These are phyloP conservation scores for Heliconius ismenius DNA, from an alignment of 2,888 invertebrate genomes.

Conservation along the genomic window DNA sequence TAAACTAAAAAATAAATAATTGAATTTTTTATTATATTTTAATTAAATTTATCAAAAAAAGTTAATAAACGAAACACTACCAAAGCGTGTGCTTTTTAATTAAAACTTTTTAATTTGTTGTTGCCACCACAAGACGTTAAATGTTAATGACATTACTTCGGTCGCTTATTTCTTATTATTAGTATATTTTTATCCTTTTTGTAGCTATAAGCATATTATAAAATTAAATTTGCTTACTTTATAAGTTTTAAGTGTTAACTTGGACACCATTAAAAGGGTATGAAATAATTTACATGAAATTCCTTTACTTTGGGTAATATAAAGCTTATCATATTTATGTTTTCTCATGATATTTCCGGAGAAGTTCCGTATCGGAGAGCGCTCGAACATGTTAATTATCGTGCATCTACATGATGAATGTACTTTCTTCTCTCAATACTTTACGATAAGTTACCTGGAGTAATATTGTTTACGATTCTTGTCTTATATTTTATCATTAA, in stretches of 20 bases:
- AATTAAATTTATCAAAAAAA: constrained; percentile 1
- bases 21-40: not conserved
- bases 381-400: constrained; percentile 40
- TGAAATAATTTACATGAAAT: not conserved
- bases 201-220: not conserved
- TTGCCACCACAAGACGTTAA: constrained; percentile 24
- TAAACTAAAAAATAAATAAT: not conserved
- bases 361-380: constrained; percentile 24
- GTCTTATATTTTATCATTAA: constrained; percentile 5
- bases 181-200: not conserved
- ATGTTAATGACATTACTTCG: constrained; percentile 30
- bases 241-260: not conserved
- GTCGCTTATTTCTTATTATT: constrained; percentile 18
- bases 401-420: constrained; percentile 40
- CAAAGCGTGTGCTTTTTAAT: constrained; percentile 36
- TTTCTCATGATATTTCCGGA: constrained; percentile 23
- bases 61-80: constrained; percentile 12
- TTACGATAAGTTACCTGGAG: constrained; percentile 22
- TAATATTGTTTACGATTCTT: constrained; percentile 18
- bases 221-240: not conserved
- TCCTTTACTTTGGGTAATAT: not conserved
- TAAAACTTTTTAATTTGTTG: constrained; percentile 41
- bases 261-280: not conserved
- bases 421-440: constrained; percentile 38
- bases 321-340: constrained; percentile 26